Evolutionary conservation across 2,888 invertebrate genomes (phyloP), one percentile per base, ranked within the genome.

Genomic region (Cantharis rustica): DNA sequence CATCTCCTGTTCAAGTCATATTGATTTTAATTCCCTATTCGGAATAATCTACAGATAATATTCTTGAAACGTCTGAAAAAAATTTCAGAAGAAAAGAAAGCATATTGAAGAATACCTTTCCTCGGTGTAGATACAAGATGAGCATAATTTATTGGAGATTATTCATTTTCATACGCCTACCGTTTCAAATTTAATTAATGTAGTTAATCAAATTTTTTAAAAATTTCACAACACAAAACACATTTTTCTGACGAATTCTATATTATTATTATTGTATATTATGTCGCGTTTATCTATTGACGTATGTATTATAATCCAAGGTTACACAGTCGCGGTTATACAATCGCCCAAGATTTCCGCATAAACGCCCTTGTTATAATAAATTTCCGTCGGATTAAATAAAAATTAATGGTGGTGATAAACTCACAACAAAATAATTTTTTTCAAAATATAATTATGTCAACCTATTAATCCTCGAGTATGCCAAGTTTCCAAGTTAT

Each of bases 281-380:
- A 66, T 66, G 64, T 66, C 64, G 64, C n/a, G n/a, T 66, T 66
- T 23, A 66, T 66, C 64, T 66, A 66, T 66, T 66, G 64, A 66
- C 64, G 64, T 66, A 17, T 66, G 64, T 66, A 66, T 47, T 47
- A 20, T 20, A 66, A 66, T 66, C 64, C 64, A 66, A 66, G 64
- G 64, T 17, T 66, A 66, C 23, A 66, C 64, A 20, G 17, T 66
- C 23, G 64, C 64, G 64, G 64, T 66, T 66, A 66, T 66, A 66
- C 64, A 66, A 64, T 47, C 72, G 66, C 15, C 72, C 10, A 64
- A 71, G 61, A 72, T 64, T 72, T 72, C 72, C 72, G 72, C 72
- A 72, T 66, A 66, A 71, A 71, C 23, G 64, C 17, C 71, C 71
- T 64, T 31, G 72, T 23, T 31, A 16, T 66, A 72, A 72, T 69